A percentile compares a stretch with the other conserved stretches of the same genome.
These are phyloP conservation scores for Ivindomyrus marchei DNA, from an alignment of 2,113 vertebrate genomes.

Conservation along the genomic window DNA sequence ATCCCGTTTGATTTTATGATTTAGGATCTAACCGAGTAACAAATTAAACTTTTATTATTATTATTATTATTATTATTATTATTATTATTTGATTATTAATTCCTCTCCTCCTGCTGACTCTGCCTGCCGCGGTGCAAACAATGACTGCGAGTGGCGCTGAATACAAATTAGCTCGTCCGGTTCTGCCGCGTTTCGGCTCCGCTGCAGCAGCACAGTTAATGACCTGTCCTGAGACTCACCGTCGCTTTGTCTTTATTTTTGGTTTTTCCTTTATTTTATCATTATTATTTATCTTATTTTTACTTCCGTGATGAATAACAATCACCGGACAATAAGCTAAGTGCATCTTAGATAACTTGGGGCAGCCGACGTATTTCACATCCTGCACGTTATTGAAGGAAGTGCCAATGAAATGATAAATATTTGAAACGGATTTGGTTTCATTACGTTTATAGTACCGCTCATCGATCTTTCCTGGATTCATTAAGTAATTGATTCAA, in stretches of 20 bases:
- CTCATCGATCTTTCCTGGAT: slow-evolving; percentile 33
- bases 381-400: slow-evolving; percentile 22
- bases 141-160: slow-evolving; percentile 62
- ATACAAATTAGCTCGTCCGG: slow-evolving; percentile 60
- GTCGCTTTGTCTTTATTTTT: neutral
- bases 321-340: slow-evolving; percentile 3
- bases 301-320: neutral
- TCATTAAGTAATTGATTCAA: slow-evolving; percentile 26
- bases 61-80: neutral
- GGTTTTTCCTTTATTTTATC: too few relatives aligned
- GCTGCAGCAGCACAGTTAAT: neutral
- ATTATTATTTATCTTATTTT: neutral
- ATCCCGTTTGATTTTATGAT: neutral
- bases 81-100: neutral
- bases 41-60: neutral
- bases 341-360: slow-evolving; percentile 12
- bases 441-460: slow-evolving; percentile 15
- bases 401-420: slow-evolving; percentile 38
- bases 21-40: neutral
- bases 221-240: slow-evolving; percentile 33
- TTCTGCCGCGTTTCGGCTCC: slow-evolving; percentile 8
- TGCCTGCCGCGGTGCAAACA: slow-evolving; percentile 51
- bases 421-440: slow-evolving; percentile 34
- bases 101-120: slow-evolving; percentile 20
- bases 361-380: neutral